A percentile compares a stretch with the other conserved stretches of the same genome.
Conservation (phyloP, 2,797 vertebrate genomes). For the Hypotaenidia okinawae region DNA sequence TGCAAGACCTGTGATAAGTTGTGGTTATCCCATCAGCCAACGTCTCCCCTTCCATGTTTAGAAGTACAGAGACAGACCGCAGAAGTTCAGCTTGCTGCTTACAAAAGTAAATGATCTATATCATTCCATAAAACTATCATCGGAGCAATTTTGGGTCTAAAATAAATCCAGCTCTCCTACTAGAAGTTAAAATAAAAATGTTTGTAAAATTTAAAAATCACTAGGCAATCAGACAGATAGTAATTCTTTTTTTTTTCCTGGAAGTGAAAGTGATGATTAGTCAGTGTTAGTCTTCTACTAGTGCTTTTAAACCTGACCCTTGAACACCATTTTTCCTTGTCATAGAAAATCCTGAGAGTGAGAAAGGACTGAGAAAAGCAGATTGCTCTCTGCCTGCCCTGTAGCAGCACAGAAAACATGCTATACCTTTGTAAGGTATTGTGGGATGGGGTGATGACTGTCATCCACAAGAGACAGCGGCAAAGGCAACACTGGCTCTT, state of each 20-base stretch:
- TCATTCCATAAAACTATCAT: background rate
- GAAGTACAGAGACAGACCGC: background rate
- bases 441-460: background rate
- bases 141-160: background rate
- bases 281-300: background rate
- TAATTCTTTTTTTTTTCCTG: background rate
- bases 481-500: background rate
- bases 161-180: background rate
- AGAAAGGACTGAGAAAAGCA: background rate
- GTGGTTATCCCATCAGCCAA: background rate
- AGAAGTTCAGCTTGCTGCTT: background rate
- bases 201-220: constrained; percentile 1
- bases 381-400: background rate
- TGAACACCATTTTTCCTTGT: background rate
- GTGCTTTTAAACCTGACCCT: background rate
- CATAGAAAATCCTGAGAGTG: background rate
- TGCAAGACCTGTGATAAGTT: background rate
- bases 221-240: background rate
- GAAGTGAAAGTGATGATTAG: background rate
- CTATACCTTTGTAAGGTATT: background rate
- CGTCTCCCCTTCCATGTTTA: background rate
- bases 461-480: background rate
- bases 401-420: background rate
- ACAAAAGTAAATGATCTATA: background rate
- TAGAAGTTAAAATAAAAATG: background rate